A percentile compares a stretch with the other conserved stretches of the same genome.
Evolutionary conservation across 2,888 invertebrate genomes (phyloP).

Genomic region (Hypena proboscidalis): DNA sequence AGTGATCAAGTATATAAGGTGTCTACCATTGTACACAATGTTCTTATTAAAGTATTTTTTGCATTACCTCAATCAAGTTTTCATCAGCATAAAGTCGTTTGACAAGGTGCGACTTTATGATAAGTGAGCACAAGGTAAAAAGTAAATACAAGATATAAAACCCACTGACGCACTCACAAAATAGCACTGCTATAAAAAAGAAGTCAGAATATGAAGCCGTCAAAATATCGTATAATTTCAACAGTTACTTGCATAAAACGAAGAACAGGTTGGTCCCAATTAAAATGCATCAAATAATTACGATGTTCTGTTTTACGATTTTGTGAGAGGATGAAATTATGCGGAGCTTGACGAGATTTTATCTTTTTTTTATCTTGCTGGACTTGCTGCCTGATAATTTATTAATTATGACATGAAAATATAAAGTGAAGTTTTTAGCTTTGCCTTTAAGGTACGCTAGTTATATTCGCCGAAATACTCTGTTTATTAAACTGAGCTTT

Average conservation of each 20-base stretch:
- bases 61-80: background rate
- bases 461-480: no score
- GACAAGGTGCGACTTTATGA: no score
- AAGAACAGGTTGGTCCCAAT: slow-evolving; percentile 24
- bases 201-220: slow-evolving; percentile 36
- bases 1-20: no score
- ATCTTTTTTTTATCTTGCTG: slow-evolving; percentile 2
- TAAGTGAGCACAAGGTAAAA: background rate
- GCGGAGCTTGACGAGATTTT: background rate
- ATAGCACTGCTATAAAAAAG: slow-evolving; percentile 34
- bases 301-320: slow-evolving; percentile 20
- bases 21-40: no score
- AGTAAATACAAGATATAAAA: slow-evolving; percentile 5
- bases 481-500: no score
- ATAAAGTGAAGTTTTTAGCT: no score
- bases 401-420: no score
- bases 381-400: background rate
- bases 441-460: no score
- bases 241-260: slow-evolving; percentile 33
- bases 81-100: no score
- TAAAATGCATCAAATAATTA: slow-evolving; percentile 36
- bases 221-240: slow-evolving; percentile 39
- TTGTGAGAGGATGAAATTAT: slow-evolving; percentile 14
- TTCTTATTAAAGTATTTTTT: background rate
- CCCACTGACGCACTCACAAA: slow-evolving; percentile 15